Conservation (phyloP, 2,888 invertebrate genomes). For the Hanleya hanleyi region DNA sequence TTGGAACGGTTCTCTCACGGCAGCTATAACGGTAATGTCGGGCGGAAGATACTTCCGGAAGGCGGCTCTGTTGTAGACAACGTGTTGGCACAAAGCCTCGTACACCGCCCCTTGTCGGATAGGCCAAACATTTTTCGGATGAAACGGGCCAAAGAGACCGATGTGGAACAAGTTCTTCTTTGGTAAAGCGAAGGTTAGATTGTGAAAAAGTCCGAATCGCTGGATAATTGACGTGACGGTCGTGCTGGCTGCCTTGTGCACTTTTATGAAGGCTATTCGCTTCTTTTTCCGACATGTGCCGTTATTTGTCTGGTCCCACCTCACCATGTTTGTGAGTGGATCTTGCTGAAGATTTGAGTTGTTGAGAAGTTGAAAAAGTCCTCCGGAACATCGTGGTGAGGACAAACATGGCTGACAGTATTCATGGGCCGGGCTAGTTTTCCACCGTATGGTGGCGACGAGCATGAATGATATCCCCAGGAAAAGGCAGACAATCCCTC, state of each 20-base stretch:
- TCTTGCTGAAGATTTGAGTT: no score
- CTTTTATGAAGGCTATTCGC: not conserved
- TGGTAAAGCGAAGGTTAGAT: not conserved
- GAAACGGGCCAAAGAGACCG: not conserved
- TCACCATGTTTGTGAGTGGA: no score
- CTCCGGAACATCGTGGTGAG: no score
- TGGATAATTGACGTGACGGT: not conserved
- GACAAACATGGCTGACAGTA: no score
- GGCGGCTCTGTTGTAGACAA: not conserved
- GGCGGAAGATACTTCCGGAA: not conserved
- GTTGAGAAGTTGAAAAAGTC: no score
- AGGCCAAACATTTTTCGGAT: not conserved
- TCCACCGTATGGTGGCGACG: no score
- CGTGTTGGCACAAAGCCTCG: slow-evolving; percentile 5
- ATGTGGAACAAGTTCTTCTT: not conserved
- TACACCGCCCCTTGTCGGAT: not conserved
- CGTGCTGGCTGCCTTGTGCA: slow-evolving; percentile 1
- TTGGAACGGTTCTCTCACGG: not conserved
- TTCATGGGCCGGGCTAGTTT: no score
- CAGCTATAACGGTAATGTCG: not conserved
- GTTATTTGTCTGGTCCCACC: not conserved
- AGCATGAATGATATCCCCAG: no score
- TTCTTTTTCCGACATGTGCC: not conserved
- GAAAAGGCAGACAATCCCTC: no score
- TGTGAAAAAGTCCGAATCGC: not conserved